Conservation (phyloP, 2,797 vertebrate genomes). For the Coendou prehensilis region DNA sequence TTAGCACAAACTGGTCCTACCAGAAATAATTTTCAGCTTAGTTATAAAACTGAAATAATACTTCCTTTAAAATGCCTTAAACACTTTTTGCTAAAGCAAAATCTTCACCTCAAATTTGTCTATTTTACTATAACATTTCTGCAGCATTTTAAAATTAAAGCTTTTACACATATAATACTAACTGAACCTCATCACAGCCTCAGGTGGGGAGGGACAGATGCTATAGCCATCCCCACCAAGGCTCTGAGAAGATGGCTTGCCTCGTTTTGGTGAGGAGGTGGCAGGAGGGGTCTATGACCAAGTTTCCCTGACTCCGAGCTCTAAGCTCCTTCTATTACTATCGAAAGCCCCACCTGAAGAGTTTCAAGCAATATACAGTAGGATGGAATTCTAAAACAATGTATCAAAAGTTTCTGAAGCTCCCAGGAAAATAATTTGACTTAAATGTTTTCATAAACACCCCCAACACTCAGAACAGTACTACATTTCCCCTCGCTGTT, state of each 20-base stretch:
- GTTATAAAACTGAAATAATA: conserved; percentile 37
- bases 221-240: background rate
- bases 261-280: background rate
- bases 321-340: background rate
- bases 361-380: conserved; percentile 12
- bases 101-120: conserved; percentile 1
- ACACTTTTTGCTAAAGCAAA: conserved; percentile 14
- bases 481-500: background rate
- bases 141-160: background rate
- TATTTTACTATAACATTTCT: background rate
- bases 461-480: background rate
- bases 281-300: background rate
- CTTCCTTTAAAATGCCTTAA: conserved; percentile 57
- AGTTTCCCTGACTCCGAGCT: background rate
- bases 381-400: background rate
- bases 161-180: background rate
- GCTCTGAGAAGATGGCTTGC: background rate
- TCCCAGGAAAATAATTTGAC: conserved; percentile 29
- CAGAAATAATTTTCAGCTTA: background rate
- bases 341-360: background rate
- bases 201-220: background rate
- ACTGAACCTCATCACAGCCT: background rate
- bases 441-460: background rate
- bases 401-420: background rate
- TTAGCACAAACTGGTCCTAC: conserved; percentile 31